Percentiles rank a stretch among this genome's conserved stretches.
These are phyloP conservation scores for Latrodectus hesperus DNA, from an alignment of 2,888 invertebrate species.

Conservation along the genomic window DNA sequence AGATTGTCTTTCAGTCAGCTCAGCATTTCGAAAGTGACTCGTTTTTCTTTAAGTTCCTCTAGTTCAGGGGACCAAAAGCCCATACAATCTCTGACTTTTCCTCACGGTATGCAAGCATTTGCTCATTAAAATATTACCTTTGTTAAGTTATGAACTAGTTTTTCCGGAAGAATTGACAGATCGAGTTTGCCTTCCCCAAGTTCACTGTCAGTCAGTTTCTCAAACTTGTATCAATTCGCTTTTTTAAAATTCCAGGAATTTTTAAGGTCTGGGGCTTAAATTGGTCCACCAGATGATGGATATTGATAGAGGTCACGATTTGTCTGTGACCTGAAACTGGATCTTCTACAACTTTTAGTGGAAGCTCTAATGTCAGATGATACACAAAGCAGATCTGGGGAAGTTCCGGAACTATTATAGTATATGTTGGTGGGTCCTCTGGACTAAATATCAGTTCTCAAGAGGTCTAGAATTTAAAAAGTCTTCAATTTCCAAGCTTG, in stretches of 20 bases:
- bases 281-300: not conserved
- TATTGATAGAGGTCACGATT: constrained; percentile 16
- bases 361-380: constrained; percentile 11
- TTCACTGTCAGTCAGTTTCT: not conserved
- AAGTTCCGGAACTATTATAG: constrained; percentile 20
- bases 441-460: constrained; percentile 3
- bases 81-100: not conserved
- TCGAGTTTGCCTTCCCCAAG: not conserved
- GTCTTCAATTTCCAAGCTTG: constrained; percentile 12
- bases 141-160: constrained; percentile 6
- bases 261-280: not conserved
- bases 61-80: not conserved
- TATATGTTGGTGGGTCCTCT: not conserved
- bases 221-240: not conserved
- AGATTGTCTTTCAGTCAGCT: no score
- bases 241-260: constrained; percentile 19
- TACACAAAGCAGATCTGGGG: constrained; percentile 19
- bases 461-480: constrained; percentile 17
- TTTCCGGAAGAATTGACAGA: not conserved
- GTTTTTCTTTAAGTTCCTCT: not conserved
- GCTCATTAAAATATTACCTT: not conserved
- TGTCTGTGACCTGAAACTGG: constrained; percentile 21
- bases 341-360: constrained; percentile 14
- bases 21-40: no score
- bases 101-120: not conserved